A percentile compares a stretch with the other conserved stretches of the same genome.
Conservation (phyloP, 1,140 invertebrate genomes). For the Epicauta chinensis region DNA sequence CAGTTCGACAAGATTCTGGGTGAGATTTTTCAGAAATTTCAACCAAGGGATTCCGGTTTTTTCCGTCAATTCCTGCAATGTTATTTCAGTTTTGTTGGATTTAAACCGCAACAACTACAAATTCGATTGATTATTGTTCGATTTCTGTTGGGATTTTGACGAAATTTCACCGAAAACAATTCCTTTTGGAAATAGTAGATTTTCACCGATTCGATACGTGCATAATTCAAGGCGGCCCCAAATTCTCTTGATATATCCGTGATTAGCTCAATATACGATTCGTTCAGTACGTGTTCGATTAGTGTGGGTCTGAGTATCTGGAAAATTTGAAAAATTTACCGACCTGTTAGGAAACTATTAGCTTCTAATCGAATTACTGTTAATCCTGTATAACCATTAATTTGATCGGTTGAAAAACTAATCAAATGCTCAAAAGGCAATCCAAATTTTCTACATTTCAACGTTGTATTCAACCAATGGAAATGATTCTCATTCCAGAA, state of each 20-base stretch:
- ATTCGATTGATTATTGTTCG: not conserved
- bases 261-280: conserved; percentile 3
- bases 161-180: conserved; percentile 3
- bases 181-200: conserved; percentile 6
- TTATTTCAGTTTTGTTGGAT: too few relatives aligned
- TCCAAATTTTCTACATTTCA: conserved; percentile 65
- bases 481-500: conserved; percentile 58
- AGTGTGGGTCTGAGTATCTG: too few relatives aligned
- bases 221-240: not conserved
- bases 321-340: too few relatives aligned
- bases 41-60: conserved; percentile 16
- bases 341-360: not conserved
- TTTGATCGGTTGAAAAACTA: not conserved
- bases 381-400: too few relatives aligned
- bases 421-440: conserved; percentile 54
- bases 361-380: not conserved
- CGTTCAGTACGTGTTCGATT: not conserved
- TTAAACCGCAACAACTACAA: not conserved
- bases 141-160: not conserved
- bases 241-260: conserved; percentile 2
- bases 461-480: conserved; percentile 71
- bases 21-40: conserved; percentile 20
- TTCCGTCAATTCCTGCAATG: too few relatives aligned
- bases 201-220: not conserved
- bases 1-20: not conserved